Base-by-base conservation (phyloP, 2,113 vertebrate genomes). In the Erpornis zantholeuca region DNA sequence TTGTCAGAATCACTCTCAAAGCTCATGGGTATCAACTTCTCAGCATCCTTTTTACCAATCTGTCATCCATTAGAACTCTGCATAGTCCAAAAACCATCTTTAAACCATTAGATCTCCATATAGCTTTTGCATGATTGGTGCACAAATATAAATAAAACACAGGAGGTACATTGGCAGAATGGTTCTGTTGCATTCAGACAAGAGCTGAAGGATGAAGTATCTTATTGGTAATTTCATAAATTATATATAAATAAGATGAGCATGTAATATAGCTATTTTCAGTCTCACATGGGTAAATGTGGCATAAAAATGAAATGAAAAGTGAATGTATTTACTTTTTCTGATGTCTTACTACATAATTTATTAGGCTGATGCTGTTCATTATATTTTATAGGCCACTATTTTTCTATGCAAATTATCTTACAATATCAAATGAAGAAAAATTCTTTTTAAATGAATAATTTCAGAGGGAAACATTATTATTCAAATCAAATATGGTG, bases 401-500 rank as follows among this genome's bases (percentile, higher is more conserved):
- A 64, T 90, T 66, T 93, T 86, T 57, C 47, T 54, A 45, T 86
- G 25, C 71, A 60, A 94, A 86, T 47, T 70, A 31, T 68, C 45
- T 91, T 91, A 72, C 11, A 56, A 31, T 83, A 95, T 70, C 42
- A 89, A 92, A 90, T 73, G 40, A 90, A 85, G 40, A 89, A 90
- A 66, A 85, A 33, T 22, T 75, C 12, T 71, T 88, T 92, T 93
- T 68, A 89, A 94, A 94, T 92, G 69, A 75, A 68, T 80, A 68
- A 90, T 86, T 93, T 83, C 40, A 40, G 61, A 94, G 23, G 15
- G 44, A 59, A 93, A 54, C 38, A 85, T 95, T 94, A 93, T 91
- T 79, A 96, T 96, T 97, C 86, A 94, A 94, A 94, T 97, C 15
- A 88, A 97, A 81, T 72, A 69, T n/a, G 18, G 36, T 90, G 82